phyloP scores from a whole-genome alignment of 2,888 invertebrate genomes.

The Eurytoma adleriae region DNA sequence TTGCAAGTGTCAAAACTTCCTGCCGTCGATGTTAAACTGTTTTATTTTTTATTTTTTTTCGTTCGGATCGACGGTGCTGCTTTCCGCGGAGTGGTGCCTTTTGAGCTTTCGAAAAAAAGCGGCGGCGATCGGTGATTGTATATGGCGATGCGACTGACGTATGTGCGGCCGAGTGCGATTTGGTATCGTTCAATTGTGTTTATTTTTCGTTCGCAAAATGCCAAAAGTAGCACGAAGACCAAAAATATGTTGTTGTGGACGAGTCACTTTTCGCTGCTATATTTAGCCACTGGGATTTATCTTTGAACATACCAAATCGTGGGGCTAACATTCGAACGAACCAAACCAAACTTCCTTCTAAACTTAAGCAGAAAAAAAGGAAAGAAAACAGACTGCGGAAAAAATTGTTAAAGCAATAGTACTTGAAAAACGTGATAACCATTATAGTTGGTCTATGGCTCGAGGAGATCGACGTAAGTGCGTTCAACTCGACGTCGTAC shows the following conservation, averaged over 20 bases:
- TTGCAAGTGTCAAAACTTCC: not conserved
- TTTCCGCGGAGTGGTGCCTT: no score
- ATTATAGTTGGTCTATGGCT: conserved; percentile 62
- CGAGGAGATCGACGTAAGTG: conserved; percentile 61
- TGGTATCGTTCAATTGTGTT: not conserved
- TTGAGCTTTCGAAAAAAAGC: no score
- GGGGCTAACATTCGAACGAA: not conserved
- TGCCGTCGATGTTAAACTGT: no score
- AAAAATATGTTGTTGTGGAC: conserved; percentile 16
- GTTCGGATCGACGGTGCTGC: not conserved
- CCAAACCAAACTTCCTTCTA: not conserved
- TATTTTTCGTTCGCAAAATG: conserved; percentile 8
- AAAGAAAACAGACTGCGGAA: no score
- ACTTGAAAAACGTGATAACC: conserved; percentile 58
- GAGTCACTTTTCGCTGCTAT: not conserved
- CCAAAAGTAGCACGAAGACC: conserved; percentile 1
- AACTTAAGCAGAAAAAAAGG: not conserved
- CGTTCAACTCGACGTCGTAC: conserved; percentile 70
- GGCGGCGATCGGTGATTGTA: not conserved
- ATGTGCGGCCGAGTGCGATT: not conserved
- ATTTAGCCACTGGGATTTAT: not conserved
- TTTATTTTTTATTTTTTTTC: not conserved
- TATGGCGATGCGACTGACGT: not conserved
- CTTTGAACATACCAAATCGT: conserved; percentile 17
- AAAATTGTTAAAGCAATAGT: not conserved